Percentiles rank a stretch among this genome's conserved stretches.
phyloP scores from a whole-genome alignment of 2,888 invertebrate genomes.

The Muschampia plurimacula region DNA sequence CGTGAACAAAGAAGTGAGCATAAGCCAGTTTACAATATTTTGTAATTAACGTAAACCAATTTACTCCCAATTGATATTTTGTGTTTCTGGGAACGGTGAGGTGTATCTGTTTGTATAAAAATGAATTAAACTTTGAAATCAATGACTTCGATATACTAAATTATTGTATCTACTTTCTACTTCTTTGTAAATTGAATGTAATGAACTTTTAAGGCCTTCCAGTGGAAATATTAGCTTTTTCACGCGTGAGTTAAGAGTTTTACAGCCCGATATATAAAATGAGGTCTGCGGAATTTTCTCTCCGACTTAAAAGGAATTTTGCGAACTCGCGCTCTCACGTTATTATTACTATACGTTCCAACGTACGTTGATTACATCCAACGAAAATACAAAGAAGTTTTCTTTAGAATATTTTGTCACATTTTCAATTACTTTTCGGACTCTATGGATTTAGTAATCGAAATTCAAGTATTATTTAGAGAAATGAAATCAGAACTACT shows the following conservation, averaged over 20 bases:
- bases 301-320: conserved; percentile 52
- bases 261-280: conserved; percentile 58
- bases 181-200: conserved; percentile 59
- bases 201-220: conserved; percentile 61
- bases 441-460: not conserved
- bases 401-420: not conserved
- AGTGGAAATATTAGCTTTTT: conserved; percentile 64
- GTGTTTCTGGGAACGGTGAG: too few relatives aligned
- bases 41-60: too few relatives aligned
- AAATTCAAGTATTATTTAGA: not conserved
- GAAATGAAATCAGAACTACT: not conserved
- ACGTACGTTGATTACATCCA: conserved; percentile 32
- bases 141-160: conserved; percentile 44
- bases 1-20: too few relatives aligned
- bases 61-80: too few relatives aligned
- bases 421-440: conserved; percentile 15
- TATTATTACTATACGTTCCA: conserved; percentile 34
- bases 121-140: conserved; percentile 4
- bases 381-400: conserved; percentile 22
- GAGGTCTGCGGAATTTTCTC: conserved; percentile 55
- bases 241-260: conserved; percentile 60
- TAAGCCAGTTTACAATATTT: too few relatives aligned
- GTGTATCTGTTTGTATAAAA: too few relatives aligned
- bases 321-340: conserved; percentile 46
- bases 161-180: conserved; percentile 47